Base-by-base conservation (phyloP, 2,113 vertebrate species). In the Dasypus novemcinctus region DNA sequence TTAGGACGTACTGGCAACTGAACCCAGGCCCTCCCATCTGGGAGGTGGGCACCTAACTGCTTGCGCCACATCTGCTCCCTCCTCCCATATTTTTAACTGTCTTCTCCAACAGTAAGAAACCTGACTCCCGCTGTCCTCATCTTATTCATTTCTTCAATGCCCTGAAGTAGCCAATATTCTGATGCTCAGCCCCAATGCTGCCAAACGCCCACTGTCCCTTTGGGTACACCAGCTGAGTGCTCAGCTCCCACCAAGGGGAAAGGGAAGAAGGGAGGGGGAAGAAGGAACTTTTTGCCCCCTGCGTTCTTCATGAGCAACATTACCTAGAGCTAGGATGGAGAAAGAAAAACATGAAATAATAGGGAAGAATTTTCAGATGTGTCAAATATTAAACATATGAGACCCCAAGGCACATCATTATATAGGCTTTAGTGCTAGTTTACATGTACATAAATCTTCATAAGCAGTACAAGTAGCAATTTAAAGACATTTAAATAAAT, bases 401-500 rank as follows among this genome's bases (percentile, higher is more conserved):
- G 25, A n/a, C 27, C 57, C 8, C 23, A 84, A 79, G 63, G 13
- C 49, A 90, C 41, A 8, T 76, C 57, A 18, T 83, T 71, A 43
- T 75, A 68, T 54, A 71, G 29, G 7, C 33, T 71, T 74, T 84
- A 7, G 23, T 52, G 11, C 25, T 75, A 88, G 38, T 76, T 52
- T 85, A 66, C 52, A 72, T 46, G 88, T 82, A 59, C 41, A 36
- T 76, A 76, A 88, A 91, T 81, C 38, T 75, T 52, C 46, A 66
- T 52, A 21, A 91, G 2, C n/a, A 61, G 25, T 79, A 46, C 25
- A 95, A 85, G 64, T 75, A 23, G 23, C 23, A 59, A 74, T 79
- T 86, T 93, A 74, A 63, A 71, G 78, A 80, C 36, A 90, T 84
- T 91, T 66, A 91, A 63, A 52, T 93, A 46, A 57, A 83, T 71